Evolutionary conservation across 1,140 invertebrate species (phyloP), one percentile per base, ranked within the genome.

Genomic region (Leucophenga varia): DNA sequence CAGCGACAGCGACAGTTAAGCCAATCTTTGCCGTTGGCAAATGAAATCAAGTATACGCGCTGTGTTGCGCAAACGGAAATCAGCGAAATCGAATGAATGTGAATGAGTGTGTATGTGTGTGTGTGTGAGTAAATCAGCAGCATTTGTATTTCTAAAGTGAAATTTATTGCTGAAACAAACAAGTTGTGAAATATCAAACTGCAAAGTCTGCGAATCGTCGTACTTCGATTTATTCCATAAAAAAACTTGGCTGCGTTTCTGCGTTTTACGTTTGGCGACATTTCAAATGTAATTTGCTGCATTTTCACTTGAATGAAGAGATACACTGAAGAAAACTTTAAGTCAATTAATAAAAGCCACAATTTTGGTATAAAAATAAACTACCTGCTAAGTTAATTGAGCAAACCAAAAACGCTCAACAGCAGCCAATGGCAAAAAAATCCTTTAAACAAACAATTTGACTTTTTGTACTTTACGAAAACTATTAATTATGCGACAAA

Each of bases 381-480:
- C 64, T 69, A 69, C 64, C 64, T 69, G 65, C 61, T 65, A 69
- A 69, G 65, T 69, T 69, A 69, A 69, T 69, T 69, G 64, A 69
- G 61, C 65, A 64, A 64, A 52, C 64, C 65, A 45, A 45, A 21
- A 45, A 45, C 43, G 36, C 38, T 30, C 38, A 37, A 45, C 35
- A 34, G 21, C 43, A 36, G 28, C 43, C 34, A 45, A 37, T 45
- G 38, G 35, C 19, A 32, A 38, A 41, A 2, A 30, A 30, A 30
- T 7, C 12, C 12, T 25, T 25, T 25, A 6, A 25, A 25, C 22
- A 25, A 5, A 25, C 22, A 25, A 25, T 6, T 25, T 6, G 54
- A 57, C 47, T 47, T 37, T 32, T 10, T 22, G 22, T 47, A 45
- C 35, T 52, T 43, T 30, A 36, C 22, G 40, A 25, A 59, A 67